phyloP scores from a whole-genome alignment of 2,113 vertebrate genomes.

The Ellobius talpinus region DNA sequence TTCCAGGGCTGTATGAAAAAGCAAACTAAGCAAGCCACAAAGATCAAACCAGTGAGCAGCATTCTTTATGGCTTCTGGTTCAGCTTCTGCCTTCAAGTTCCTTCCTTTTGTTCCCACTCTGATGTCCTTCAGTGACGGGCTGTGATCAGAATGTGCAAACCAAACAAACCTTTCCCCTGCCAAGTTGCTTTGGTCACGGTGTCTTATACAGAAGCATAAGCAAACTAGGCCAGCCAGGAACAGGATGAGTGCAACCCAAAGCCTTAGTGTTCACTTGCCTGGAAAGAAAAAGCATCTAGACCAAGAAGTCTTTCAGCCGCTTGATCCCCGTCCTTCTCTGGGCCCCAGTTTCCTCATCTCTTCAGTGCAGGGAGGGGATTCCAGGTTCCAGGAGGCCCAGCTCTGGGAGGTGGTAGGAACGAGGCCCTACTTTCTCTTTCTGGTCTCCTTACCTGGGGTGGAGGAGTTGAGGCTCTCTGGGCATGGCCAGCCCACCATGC shows the following conservation, averaged over 20 bases:
- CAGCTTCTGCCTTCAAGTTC: neutral
- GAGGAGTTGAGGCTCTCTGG: neutral
- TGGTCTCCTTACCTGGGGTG: neutral
- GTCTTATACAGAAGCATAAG: neutral
- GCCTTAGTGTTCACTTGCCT: neutral
- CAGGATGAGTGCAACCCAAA: neutral
- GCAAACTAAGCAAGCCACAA: neutral
- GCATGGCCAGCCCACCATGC: neutral
- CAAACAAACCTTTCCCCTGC: neutral
- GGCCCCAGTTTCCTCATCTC: neutral
- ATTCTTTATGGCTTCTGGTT: neutral
- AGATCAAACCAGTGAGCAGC: neutral
- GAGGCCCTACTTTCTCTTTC: neutral
- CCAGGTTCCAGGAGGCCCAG: neutral
- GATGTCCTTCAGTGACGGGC: neutral
- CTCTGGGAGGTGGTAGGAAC: neutral
- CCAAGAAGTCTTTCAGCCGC: neutral
- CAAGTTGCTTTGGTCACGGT: neutral
- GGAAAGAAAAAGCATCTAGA: neutral
- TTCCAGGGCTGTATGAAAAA: neutral
- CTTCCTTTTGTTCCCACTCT: neutral
- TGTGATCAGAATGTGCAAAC: neutral
- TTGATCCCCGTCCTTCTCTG: neutral
- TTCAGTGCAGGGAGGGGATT: neutral
- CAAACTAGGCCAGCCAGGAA: neutral